Conservation (phyloP, 1,140 invertebrate genomes). For the Drosophila parabipectinata region DNA sequence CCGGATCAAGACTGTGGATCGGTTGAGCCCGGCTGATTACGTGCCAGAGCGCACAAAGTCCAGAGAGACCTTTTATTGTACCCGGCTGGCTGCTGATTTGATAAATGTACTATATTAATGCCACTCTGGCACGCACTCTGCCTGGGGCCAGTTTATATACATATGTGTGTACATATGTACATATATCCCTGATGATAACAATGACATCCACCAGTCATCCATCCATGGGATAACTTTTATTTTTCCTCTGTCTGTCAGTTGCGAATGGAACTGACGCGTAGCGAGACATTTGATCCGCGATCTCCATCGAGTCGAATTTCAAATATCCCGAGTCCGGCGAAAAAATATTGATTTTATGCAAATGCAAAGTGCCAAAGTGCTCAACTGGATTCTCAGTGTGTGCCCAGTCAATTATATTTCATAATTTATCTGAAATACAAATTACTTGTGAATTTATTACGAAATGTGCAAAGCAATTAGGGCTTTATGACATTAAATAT, state of each 20-base stretch:
- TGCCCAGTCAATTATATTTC: conserved; percentile 47
- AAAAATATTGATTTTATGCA: conserved; percentile 59
- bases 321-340: conserved; percentile 11
- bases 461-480: conserved; percentile 44
- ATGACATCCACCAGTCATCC: conserved; percentile 36
- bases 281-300: conserved; percentile 28
- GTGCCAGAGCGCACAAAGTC: conserved; percentile 69
- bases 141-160: conserved; percentile 2
- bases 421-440: conserved; percentile 57
- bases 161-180: conserved; percentile 8
- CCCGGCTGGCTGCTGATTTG: conserved; percentile 50
- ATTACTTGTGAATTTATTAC: conserved; percentile 59
- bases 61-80: conserved; percentile 45
- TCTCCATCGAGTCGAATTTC: not conserved
- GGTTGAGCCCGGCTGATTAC: conserved; percentile 42
- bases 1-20: conserved; percentile 24
- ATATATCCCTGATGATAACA: conserved; percentile 19
- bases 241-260: conserved; percentile 27
- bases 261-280: conserved; percentile 39
- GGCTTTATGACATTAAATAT: conserved; percentile 20
- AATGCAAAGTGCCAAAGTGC: conserved; percentile 61
- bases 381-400: conserved; percentile 41
- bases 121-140: conserved; percentile 17
- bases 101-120: conserved; percentile 53
- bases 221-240: conserved; percentile 43